phyloP scores from a whole-genome alignment of 2,797 vertebrate species.

The Psittacula derbiana region DNA sequence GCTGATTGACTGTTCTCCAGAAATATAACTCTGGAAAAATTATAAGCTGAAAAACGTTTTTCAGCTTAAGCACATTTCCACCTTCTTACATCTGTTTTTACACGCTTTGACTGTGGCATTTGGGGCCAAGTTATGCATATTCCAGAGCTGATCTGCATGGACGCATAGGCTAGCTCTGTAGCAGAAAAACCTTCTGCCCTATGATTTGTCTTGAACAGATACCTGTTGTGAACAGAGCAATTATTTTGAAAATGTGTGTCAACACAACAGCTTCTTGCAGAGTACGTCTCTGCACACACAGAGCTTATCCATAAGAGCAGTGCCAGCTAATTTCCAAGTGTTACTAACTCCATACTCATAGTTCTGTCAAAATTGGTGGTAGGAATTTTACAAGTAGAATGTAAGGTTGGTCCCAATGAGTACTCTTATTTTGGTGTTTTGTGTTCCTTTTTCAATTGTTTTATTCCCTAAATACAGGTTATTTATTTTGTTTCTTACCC shows the following conservation, averaged over 20 bases:
- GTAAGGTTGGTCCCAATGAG: neutral
- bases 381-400: neutral
- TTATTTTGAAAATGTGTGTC: neutral
- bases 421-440: conserved; percentile 23
- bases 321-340: neutral
- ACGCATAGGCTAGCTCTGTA: neutral
- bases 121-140: conserved; percentile 3
- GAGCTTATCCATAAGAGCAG: neutral
- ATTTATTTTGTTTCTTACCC: neutral
- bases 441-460: conserved; percentile 24
- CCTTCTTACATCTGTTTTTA: conserved; percentile 52
- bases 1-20: conserved; percentile 3
- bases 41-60: conserved; percentile 4
- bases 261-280: neutral
- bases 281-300: neutral
- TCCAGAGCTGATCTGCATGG: neutral
- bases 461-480: conserved; percentile 29
- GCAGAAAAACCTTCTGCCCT: neutral
- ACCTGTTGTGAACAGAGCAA: neutral
- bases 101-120: neutral
- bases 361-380: neutral
- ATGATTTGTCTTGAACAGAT: neutral
- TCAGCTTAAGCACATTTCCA: conserved; percentile 54
- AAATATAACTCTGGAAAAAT: conserved; percentile 47
- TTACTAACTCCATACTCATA: neutral